phyloP scores from a whole-genome alignment of 1,140 invertebrate genomes.

The Trichoplusia ni region DNA sequence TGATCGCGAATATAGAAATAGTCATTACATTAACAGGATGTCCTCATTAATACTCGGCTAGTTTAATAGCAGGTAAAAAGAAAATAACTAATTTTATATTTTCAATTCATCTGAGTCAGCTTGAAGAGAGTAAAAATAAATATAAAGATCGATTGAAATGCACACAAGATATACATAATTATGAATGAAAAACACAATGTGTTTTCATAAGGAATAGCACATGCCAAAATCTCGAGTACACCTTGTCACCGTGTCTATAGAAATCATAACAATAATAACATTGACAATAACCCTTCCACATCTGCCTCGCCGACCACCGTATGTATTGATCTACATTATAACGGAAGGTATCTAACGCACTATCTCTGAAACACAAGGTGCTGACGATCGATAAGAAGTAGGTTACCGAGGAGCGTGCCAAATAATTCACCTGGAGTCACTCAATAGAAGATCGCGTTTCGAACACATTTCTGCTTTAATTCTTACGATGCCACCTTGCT shows the following conservation, averaged over 20 bases:
- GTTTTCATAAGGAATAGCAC: slow-evolving; percentile 44
- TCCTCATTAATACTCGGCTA: not conserved
- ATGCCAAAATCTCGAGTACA: slow-evolving; percentile 55
- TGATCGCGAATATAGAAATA: too few relatives aligned
- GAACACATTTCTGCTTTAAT: slow-evolving; percentile 52
- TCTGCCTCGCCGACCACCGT: slow-evolving; percentile 55
- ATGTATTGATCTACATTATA: slow-evolving; percentile 39
- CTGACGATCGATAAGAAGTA: slow-evolving; percentile 42
- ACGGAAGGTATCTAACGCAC: slow-evolving; percentile 38
- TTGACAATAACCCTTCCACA: slow-evolving; percentile 67
- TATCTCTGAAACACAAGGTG: slow-evolving; percentile 50
- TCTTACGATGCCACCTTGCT: slow-evolving; percentile 66
- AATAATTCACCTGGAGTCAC: slow-evolving; percentile 53
- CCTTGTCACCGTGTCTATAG: slow-evolving; percentile 55
- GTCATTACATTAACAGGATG: slow-evolving; percentile 11
- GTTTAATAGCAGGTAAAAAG: not conserved
- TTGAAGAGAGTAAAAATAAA: slow-evolving; percentile 4
- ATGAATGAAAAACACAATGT: slow-evolving; percentile 25
- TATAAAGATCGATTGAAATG: not conserved
- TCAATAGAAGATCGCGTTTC: slow-evolving; percentile 52
- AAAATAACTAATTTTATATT: slow-evolving; percentile 1
- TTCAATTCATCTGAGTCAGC: not conserved
- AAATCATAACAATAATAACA: slow-evolving; percentile 59
- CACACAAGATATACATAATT: not conserved
- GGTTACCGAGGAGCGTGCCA: slow-evolving; percentile 69